Evolutionary conservation across 2,113 vertebrate species (phyloP).

Genomic region (Cryptotis parvus): DNA sequence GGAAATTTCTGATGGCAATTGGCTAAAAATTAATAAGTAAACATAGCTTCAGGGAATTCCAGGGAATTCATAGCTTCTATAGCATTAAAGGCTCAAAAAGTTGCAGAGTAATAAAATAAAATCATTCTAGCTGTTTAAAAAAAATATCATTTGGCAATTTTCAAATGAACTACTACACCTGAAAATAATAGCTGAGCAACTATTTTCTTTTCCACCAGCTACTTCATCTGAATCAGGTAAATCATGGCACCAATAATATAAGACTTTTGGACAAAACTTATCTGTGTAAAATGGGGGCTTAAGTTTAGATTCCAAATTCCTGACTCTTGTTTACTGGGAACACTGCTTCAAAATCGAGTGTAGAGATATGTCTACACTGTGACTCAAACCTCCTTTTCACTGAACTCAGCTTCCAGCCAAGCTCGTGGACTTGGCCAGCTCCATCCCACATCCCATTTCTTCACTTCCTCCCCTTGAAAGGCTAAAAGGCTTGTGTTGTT

Average conservation of each 20-base stretch:
- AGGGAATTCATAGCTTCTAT: too few relatives aligned
- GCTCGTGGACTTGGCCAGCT: not conserved
- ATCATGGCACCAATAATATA: not conserved
- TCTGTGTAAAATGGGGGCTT: not conserved
- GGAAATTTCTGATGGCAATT: not conserved
- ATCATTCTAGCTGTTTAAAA: slow-evolving; percentile 1
- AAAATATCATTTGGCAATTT: not conserved
- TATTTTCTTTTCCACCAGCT: slow-evolving; percentile 1
- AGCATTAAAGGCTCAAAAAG: not conserved
- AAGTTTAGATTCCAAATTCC: slow-evolving; percentile 31
- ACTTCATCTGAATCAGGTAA: not conserved
- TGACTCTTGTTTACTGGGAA: not conserved
- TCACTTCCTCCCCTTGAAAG: slow-evolving; percentile 64
- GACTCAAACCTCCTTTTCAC: not conserved
- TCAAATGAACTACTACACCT: not conserved
- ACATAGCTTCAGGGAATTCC: not conserved
- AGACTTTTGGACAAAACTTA: not conserved
- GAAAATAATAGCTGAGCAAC: not conserved
- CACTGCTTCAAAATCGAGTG: not conserved
- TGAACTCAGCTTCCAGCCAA: slow-evolving; percentile 4
- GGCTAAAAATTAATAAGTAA: not conserved
- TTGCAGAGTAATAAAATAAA: not conserved
- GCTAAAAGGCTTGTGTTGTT: slow-evolving; percentile 76
- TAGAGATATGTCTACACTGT: not conserved
- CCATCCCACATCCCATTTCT: slow-evolving; percentile 32